These are phyloP conservation scores for Tinamus major DNA, from an alignment of 2,797 vertebrate genomes.

Conservation along the genomic window DNA sequence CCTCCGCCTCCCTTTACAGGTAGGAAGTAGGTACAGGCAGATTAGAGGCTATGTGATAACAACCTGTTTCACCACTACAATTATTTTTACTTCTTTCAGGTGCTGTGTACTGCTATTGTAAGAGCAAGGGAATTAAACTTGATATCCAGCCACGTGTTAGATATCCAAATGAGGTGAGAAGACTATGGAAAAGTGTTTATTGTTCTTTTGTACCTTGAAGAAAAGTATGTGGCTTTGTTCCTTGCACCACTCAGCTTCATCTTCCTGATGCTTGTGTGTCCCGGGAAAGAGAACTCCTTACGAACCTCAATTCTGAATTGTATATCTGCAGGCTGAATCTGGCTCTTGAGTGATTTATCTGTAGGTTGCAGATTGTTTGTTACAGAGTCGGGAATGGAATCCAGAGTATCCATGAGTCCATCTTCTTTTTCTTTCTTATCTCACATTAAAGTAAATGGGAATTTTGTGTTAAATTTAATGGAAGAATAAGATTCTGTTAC, in stretches of 20 bases:
- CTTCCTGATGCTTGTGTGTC: not conserved
- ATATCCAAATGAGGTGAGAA: not conserved
- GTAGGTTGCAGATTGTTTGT: not conserved
- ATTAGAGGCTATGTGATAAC: not conserved
- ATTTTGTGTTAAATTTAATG: not conserved
- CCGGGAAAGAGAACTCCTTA: not conserved
- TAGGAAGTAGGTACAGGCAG: not conserved
- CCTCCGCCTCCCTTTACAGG: not conserved
- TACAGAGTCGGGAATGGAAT: not conserved
- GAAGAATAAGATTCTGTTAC: not conserved
- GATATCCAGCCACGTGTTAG: not conserved
- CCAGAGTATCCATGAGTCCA: not conserved
- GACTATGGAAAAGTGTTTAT: not conserved
- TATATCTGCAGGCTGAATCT: not conserved
- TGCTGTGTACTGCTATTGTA: not conserved
- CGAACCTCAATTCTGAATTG: not conserved
- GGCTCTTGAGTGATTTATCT: not conserved
- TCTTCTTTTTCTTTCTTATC: not conserved
- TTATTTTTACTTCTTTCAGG: not conserved
- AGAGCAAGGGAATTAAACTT: not conserved
- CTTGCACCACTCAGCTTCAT: not conserved
- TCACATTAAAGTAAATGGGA: not conserved
- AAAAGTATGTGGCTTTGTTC: accelerated
- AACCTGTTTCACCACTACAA: not conserved
- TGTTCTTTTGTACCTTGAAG: not conserved